Evolutionary conservation across 2,888 invertebrate genomes (phyloP).

Genomic region (Amblyjoppa fuscipennis): DNA sequence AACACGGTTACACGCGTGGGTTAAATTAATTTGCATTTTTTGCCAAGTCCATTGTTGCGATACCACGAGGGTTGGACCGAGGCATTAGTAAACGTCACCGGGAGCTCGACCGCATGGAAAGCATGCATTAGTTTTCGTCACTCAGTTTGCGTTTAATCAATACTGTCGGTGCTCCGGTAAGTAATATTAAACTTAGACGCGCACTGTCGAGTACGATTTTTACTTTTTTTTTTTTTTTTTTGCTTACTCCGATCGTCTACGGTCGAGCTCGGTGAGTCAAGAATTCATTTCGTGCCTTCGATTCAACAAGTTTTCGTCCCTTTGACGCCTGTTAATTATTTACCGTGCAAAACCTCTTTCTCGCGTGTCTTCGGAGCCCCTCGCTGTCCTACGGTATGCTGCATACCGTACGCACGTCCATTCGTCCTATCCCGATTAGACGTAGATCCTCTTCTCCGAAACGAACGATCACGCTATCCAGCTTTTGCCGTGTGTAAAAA

Average conservation of each 20-base stretch:
- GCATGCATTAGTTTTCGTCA: slow-evolving; percentile 69
- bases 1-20: slow-evolving; percentile 50
- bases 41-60: slow-evolving; percentile 43
- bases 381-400: background rate
- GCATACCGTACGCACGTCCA: background rate
- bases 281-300: slow-evolving; percentile 12
- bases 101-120: slow-evolving; percentile 62
- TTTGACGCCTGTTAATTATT: slow-evolving; percentile 49
- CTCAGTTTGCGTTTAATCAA: slow-evolving; percentile 59
- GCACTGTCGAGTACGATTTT: background rate
- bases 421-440: background rate
- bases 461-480: slow-evolving; percentile 7
- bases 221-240: background rate
- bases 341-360: slow-evolving; percentile 50
- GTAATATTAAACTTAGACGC: background rate
- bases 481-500: background rate
- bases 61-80: slow-evolving; percentile 57
- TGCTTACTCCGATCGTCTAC: too few relatives aligned
- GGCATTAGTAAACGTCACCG: slow-evolving; percentile 69
- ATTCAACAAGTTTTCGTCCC: slow-evolving; percentile 62
- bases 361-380: slow-evolving; percentile 43
- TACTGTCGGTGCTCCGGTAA: background rate
- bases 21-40: slow-evolving; percentile 72
- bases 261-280: background rate
- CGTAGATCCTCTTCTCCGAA: background rate